Base-by-base conservation (phyloP, 2,888 invertebrate genomes). In the Nemoura dubitans region DNA sequence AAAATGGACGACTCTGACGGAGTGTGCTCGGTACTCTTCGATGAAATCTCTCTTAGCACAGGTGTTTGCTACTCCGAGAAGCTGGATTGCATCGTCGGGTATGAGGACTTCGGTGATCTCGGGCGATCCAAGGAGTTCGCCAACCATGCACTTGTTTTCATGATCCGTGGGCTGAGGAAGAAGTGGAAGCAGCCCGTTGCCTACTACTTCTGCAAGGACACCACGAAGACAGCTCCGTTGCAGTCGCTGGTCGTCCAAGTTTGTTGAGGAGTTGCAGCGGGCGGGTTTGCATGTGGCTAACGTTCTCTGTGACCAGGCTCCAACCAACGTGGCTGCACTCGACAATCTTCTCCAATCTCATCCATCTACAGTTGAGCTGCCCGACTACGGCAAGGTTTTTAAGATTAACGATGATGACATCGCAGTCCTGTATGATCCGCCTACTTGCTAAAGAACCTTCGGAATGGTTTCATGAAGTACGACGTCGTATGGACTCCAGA, bases 71-170 rank as follows among this genome's bases (percentile, higher is more conserved):
- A 85, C 78, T 59, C 78, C 59, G 80, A 78, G 27, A 85, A 29
- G 10, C 7, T 28, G 1, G 87, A 88, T 77, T 76, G 81, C 16
- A 86, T 88, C 10, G 81, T 85, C 76, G 86, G 88, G 21, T 87
- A 83, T 81, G 87, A 86, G 36, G 87, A 87, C 76, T 84, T 83
- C 26, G 87, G 86, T n/a, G 21, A 21, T 43, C 80, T 77, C 21
- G 86, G 87, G 14, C 28, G 83, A 85, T 83, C 81, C 42, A 86
- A 86, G 76, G 77, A 77, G 36, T 81, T 86, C 0, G 88, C 86
- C 21, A 86, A 86, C 82, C 87, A 87, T 87, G 88, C 87, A 30
- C 42, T 88, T 14, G 85, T 88, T 14, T 88, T 88, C 29, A 87
- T 88, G 87, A 21, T 87, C 16, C 86, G 87, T 26, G 87, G 87